Percentiles rank a stretch among this genome's conserved stretches.
phyloP scores from a whole-genome alignment of 2,113 vertebrate species.

The Tetrax tetrax region DNA sequence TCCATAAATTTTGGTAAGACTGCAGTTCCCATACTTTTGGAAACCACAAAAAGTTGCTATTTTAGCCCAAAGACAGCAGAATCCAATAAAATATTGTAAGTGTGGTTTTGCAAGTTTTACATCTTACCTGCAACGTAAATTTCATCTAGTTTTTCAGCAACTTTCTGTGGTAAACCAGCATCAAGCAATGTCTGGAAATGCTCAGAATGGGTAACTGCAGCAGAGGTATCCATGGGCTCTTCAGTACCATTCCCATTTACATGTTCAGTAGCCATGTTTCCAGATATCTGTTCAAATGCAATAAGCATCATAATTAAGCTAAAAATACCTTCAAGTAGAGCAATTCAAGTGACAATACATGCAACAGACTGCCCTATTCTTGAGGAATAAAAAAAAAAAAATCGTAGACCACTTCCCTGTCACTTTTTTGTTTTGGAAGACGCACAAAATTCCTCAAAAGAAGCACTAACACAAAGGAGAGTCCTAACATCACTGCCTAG shows the following conservation, averaged over 20 bases:
- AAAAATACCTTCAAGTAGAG: slow-evolving; percentile 60
- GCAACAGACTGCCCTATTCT: not conserved
- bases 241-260: slow-evolving; percentile 98
- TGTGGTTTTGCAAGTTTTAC: slow-evolving; percentile 79
- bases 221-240: slow-evolving; percentile 96
- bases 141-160: slow-evolving; percentile 98
- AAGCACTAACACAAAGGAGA: slow-evolving; percentile 57
- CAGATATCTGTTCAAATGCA: slow-evolving; percentile 95
- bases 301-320: slow-evolving; percentile 91
- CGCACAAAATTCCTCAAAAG: slow-evolving; percentile 44
- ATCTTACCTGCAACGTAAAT: slow-evolving; percentile 97
- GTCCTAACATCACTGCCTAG: slow-evolving; percentile 25
- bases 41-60: slow-evolving; percentile 99
- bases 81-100: slow-evolving; percentile 80
- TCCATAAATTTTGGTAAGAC: slow-evolving; percentile 67
- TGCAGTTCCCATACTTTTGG: slow-evolving; percentile 95
- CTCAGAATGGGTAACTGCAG: slow-evolving; percentile 89
- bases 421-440: not conserved
- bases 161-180: slow-evolving; percentile 93
- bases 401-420: not conserved
- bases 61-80: slow-evolving; percentile 86
- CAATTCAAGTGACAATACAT: slow-evolving; percentile 15
- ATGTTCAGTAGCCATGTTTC: slow-evolving; percentile 96
- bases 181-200: slow-evolving; percentile 94
- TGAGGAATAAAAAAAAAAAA: not conserved